Evolutionary conservation across 2,888 invertebrate species (phyloP).

Genomic region (Anagyrus pseudococci): DNA sequence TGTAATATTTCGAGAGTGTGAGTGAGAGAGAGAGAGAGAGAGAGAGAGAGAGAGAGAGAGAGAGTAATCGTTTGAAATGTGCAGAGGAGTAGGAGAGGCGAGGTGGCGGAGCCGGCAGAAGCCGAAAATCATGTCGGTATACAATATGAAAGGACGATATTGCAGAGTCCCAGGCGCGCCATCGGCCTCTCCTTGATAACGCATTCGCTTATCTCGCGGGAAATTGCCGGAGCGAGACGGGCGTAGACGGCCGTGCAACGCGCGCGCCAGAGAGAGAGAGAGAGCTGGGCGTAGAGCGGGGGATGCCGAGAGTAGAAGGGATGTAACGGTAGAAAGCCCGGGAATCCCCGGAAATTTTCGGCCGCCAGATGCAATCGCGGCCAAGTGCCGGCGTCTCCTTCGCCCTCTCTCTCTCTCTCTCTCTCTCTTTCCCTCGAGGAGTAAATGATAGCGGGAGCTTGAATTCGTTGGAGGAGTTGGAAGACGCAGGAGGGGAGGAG

Average conservation of each 20-base stretch:
- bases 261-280: too few relatives aligned
- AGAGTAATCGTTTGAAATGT: too few relatives aligned
- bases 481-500: not conserved
- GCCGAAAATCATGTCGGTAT: too few relatives aligned
- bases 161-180: not conserved
- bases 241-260: too few relatives aligned
- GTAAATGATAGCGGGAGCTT: conserved; percentile 15
- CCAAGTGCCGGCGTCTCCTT: conserved; percentile 14
- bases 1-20: too few relatives aligned
- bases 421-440: not conserved
- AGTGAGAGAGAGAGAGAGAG: too few relatives aligned
- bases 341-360: conserved; percentile 15
- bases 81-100: too few relatives aligned
- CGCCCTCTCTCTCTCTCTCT: not conserved
- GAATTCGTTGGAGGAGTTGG: not conserved
- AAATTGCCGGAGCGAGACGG: conserved; percentile 7
- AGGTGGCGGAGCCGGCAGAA: too few relatives aligned
- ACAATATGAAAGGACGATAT: too few relatives aligned
- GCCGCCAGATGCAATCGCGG: conserved; percentile 16
- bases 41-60: too few relatives aligned
- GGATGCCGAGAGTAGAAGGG: not conserved
- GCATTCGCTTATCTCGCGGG: conserved; percentile 21
- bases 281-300: too few relatives aligned
- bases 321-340: not conserved
- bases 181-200: conserved; percentile 11